Base-by-base conservation (phyloP, 2,113 vertebrate genomes). In the Salvator merianae region DNA sequence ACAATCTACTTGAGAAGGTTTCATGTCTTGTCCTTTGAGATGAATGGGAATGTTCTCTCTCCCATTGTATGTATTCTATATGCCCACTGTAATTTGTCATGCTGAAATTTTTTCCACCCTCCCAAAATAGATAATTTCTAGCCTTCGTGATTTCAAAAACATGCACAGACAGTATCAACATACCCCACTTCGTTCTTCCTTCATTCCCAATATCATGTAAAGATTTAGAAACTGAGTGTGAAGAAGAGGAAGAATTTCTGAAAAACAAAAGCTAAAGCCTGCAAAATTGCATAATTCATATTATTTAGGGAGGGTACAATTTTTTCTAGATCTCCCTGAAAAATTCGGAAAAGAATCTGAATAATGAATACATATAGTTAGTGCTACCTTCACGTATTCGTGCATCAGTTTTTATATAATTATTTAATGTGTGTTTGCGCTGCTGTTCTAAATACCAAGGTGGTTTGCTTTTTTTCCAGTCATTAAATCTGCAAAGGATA, bases 1-100 rank as follows among this genome's bases (percentile, higher is more conserved):
- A 47, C 24, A 7, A 12, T 18, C 3, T 20, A 16, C 18, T 18
- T 34, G 53, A 40, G n/a, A 53, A 83, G 40, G 50, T 38, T 55
- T 16, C 1, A 3, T 30, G 14, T 16, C 0, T 18, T 32, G n/a
- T 5, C 4, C n/a, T 32, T 34, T 2, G n/a, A 34, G 12, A 12
- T 68, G 10, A 18, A 14, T 32, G 30, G 10, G 4, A 12, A 32
- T 4, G n/a, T 3, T 68, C 28, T 68, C 30, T 30, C 2, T n/a
- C n/a, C 65, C 2, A n/a, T 4, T 68, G 65, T 32, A 13, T 55
- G 26, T 65, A 7, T 22, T 22, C 55, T 24, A 24, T 10, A 65
- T 28, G 62, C 24, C 62, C 28, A 3, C 28, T 43, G 10, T 40
- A 38, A 30, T 24, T n/a, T 76, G 34, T 18, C 14, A 30, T 65